Conservation (phyloP, 2,888 invertebrate genomes). For the Myopa testacea region DNA sequence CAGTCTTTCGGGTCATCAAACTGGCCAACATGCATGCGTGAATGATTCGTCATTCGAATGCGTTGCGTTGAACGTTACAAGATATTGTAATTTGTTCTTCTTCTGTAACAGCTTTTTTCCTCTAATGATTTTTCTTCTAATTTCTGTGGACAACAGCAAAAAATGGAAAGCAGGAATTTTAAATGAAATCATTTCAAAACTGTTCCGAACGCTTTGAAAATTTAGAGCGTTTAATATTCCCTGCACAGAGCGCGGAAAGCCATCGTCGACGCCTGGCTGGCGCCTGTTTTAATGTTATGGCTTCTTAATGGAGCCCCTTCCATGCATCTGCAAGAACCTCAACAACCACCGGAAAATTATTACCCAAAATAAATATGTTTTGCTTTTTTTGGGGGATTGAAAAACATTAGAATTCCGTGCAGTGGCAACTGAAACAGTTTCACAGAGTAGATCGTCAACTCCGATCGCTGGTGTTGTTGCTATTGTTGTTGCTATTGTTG, state of each 20-base stretch:
- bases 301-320: slow-evolving; percentile 42
- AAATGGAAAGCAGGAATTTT: not conserved
- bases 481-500: slow-evolving; percentile 3
- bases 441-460: not conserved
- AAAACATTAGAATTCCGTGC: slow-evolving; percentile 3
- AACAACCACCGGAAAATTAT: not conserved
- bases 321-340: slow-evolving; percentile 1
- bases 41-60: slow-evolving; percentile 21
- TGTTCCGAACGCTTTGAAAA: not conserved
- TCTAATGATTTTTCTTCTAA: not conserved
- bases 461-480: not conserved
- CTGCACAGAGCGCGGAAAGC: slow-evolving; percentile 1
- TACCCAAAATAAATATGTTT: slow-evolving; percentile 8
- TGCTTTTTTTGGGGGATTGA: not conserved
- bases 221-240: slow-evolving; percentile 26
- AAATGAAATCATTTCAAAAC: slow-evolving; percentile 23
- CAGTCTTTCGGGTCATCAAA: slow-evolving; percentile 37
- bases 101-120: not conserved
- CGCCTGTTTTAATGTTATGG: slow-evolving; percentile 43
- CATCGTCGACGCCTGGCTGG: slow-evolving; percentile 39
- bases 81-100: no score
- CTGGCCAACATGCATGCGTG: slow-evolving; percentile 24
- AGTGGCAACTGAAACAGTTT: not conserved
- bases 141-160: not conserved
- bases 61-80: no score